Evolutionary conservation across 2,797 vertebrate species (phyloP).

Genomic region (Holocentrus rufus): DNA sequence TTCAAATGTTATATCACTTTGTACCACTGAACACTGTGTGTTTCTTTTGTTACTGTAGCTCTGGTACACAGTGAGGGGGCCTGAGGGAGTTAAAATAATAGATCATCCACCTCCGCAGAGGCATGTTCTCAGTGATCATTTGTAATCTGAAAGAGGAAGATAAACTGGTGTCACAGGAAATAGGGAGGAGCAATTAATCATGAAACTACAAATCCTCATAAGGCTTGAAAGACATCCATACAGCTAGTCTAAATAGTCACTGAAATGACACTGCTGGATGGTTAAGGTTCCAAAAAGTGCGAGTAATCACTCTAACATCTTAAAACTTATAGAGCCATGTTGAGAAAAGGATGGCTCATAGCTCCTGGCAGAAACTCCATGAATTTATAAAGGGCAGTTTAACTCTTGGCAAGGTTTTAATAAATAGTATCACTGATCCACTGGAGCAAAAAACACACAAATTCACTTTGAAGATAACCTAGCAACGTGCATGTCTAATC

Average conservation of each 20-base stretch:
- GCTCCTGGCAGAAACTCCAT: too few species aligned
- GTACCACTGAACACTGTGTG: background rate
- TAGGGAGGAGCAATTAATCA: too few species aligned
- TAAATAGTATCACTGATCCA: slow-evolving; percentile 32
- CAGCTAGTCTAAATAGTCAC: background rate
- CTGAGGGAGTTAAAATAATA: background rate
- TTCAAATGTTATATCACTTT: background rate
- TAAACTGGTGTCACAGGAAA: background rate
- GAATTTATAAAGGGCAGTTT: background rate
- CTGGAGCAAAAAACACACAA: slow-evolving; percentile 1
- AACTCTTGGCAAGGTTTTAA: slow-evolving; percentile 6
- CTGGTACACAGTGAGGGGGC: background rate
- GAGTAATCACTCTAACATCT: too few species aligned
- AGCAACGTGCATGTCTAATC: slow-evolving; percentile 38
- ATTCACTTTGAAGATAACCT: slow-evolving; percentile 9
- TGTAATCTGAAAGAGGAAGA: background rate
- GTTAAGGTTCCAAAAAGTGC: too few species aligned
- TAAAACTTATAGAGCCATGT: too few species aligned
- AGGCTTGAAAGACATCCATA: too few species aligned
- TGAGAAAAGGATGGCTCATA: too few species aligned
- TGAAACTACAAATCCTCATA: background rate
- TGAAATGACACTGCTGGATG: background rate
- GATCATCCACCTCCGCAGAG: background rate
- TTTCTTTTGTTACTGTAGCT: background rate
- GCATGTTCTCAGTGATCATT: background rate